Conservation (phyloP, 1,140 invertebrate species). For the Diprion similis region DNA sequence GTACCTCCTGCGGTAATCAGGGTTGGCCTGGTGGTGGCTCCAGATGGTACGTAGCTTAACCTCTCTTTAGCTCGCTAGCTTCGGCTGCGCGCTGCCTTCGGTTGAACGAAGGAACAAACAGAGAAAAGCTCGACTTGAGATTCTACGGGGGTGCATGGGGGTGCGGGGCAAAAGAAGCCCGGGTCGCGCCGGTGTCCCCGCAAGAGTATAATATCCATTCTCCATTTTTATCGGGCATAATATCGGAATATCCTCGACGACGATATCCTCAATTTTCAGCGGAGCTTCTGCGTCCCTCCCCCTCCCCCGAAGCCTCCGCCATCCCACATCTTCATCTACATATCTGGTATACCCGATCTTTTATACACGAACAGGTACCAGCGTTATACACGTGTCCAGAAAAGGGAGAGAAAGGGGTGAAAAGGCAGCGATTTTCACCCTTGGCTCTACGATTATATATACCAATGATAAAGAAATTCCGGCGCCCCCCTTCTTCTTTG, state of each 20-base stretch:
- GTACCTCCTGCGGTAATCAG: neutral
- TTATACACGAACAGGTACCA: too few species aligned
- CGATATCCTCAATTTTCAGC: slow-evolving; percentile 1
- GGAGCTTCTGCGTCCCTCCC: neutral
- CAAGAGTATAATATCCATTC: slow-evolving; percentile 8
- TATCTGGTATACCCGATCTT: neutral
- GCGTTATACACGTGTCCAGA: too few species aligned
- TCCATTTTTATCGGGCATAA: slow-evolving; percentile 7
- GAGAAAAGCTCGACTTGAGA: neutral
- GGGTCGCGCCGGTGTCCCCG: slow-evolving; percentile 2
- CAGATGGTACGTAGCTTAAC: slow-evolving; percentile 5
- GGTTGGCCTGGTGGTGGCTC: neutral
- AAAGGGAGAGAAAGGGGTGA: too few species aligned
- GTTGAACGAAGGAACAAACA: neutral
- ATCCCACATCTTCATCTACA: neutral
- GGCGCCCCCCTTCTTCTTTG: too few species aligned
- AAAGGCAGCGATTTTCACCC: too few species aligned
- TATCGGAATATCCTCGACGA: slow-evolving; percentile 2
- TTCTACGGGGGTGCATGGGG: neutral
- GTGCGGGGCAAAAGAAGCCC: neutral
- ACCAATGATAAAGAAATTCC: too few species aligned
- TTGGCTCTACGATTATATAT: too few species aligned
- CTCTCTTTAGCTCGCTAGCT: neutral
- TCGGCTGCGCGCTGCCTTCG: neutral
- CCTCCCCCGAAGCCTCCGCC: too few species aligned